Conservation (phyloP, 2,888 invertebrate species). For the Octodonta nipae region DNA sequence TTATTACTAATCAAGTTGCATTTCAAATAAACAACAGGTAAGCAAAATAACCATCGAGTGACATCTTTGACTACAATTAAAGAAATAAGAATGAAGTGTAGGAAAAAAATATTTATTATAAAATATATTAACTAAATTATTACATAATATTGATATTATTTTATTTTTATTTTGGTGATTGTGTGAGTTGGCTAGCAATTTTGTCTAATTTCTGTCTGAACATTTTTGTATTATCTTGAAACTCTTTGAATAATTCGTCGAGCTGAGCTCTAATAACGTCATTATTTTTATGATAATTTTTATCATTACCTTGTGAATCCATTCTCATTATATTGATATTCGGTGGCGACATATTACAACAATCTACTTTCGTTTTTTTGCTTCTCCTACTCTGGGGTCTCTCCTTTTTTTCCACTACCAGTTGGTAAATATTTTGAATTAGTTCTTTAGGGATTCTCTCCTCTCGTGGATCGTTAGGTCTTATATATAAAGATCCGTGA, state of each 20-base stretch:
- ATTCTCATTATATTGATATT: slow-evolving; percentile 19
- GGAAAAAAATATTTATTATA: no score
- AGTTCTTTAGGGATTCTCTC: slow-evolving; percentile 64
- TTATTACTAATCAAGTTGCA: no score
- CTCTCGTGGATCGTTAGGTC: slow-evolving; percentile 73
- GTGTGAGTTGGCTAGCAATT: slow-evolving; percentile 5
- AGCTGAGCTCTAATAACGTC: slow-evolving; percentile 17
- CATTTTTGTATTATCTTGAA: slow-evolving; percentile 19
- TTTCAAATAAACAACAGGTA: no score
- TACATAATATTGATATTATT: no score
- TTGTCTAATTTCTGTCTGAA: slow-evolving; percentile 23
- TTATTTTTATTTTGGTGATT: no score
- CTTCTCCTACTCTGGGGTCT: slow-evolving; percentile 42
- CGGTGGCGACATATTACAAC: slow-evolving; percentile 15
- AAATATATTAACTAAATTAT: no score
- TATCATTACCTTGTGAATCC: slow-evolving; percentile 18
- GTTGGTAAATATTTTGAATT: slow-evolving; percentile 56
- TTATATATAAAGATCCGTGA: slow-evolving; percentile 58
- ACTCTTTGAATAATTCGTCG: slow-evolving; percentile 21
- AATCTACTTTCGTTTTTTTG: slow-evolving; percentile 11
- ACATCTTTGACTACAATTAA: no score
- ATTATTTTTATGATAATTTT: slow-evolving; percentile 5
- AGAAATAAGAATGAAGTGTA: no score
- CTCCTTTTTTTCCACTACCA: slow-evolving; percentile 56
- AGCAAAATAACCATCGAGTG: no score